A percentile compares a stretch with the other conserved stretches of the same genome.
phyloP scores from a whole-genome alignment of 2,888 invertebrate genomes.

The Clitarchus hookeri region DNA sequence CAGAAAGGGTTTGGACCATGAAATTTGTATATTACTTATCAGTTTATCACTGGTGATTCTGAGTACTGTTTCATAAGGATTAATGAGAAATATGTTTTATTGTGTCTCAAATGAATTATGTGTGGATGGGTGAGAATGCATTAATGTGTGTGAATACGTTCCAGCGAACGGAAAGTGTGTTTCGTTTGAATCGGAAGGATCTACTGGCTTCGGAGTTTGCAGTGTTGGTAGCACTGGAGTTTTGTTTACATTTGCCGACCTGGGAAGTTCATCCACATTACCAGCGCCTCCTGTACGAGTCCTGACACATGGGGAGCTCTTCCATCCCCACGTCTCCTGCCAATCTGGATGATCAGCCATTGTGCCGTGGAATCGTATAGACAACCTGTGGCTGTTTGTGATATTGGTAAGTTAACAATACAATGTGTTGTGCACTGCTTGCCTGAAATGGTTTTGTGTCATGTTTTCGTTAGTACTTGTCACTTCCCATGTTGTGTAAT shows the following conservation, averaged over 20 bases:
- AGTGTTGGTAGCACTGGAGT: conserved; percentile 91
- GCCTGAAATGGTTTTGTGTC: no score
- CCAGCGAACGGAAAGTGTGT: conserved; percentile 87
- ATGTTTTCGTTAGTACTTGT: no score
- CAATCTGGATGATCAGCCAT: not conserved
- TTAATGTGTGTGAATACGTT: conserved; percentile 44
- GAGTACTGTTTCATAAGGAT: no score
- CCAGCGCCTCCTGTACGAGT: conserved; percentile 90
- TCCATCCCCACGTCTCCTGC: not conserved
- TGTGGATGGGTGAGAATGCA: no score
- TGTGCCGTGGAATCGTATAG: conserved; percentile 15
- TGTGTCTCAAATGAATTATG: no score
- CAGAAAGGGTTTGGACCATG: no score
- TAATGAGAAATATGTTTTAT: no score
- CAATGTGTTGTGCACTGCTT: no score
- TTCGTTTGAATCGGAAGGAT: conserved; percentile 89
- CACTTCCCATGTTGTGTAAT: no score
- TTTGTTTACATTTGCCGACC: conserved; percentile 89
- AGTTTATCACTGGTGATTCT: no score
- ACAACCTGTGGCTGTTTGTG: not conserved
- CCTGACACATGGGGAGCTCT: conserved; percentile 62
- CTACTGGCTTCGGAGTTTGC: conserved; percentile 91
- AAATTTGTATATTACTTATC: no score
- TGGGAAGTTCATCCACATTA: conserved; percentile 94
- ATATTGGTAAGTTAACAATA: no score